Evolutionary conservation across 2,113 vertebrate genomes (phyloP).

Genomic region (Actenoides hombroni): DNA sequence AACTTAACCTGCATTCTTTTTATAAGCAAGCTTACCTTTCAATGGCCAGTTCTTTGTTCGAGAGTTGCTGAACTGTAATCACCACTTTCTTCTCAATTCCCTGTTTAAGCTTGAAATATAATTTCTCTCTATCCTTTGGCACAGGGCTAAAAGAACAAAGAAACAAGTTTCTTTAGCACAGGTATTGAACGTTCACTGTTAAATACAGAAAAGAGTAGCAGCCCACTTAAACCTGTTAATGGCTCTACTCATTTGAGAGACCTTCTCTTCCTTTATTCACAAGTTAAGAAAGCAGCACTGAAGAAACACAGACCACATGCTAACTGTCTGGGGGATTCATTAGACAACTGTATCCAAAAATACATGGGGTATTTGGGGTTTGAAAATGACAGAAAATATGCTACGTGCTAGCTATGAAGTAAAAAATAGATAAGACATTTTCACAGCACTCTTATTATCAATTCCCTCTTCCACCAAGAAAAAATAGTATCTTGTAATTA

Average conservation of each 20-base stretch:
- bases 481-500: neutral
- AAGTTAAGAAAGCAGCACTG: neutral
- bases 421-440: neutral
- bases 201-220: neutral
- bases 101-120: conserved; percentile 96
- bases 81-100: conserved; percentile 92
- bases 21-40: conserved; percentile 83
- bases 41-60: conserved; percentile 92
- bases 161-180: neutral
- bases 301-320: neutral
- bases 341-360: neutral
- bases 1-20: neutral
- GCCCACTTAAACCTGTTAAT: neutral
- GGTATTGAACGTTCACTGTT: neutral
- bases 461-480: neutral
- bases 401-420: neutral
- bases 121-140: conserved; percentile 96
- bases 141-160: conserved; percentile 82
- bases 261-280: neutral
- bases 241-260: neutral
- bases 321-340: neutral
- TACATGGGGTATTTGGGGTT: neutral
- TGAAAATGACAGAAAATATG: neutral
- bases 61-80: conserved; percentile 92
- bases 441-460: neutral